A percentile compares a stretch with the other conserved stretches of the same genome.
phyloP scores from a whole-genome alignment of 2,888 invertebrate genomes.

The Dromius quadrimaculatus region DNA sequence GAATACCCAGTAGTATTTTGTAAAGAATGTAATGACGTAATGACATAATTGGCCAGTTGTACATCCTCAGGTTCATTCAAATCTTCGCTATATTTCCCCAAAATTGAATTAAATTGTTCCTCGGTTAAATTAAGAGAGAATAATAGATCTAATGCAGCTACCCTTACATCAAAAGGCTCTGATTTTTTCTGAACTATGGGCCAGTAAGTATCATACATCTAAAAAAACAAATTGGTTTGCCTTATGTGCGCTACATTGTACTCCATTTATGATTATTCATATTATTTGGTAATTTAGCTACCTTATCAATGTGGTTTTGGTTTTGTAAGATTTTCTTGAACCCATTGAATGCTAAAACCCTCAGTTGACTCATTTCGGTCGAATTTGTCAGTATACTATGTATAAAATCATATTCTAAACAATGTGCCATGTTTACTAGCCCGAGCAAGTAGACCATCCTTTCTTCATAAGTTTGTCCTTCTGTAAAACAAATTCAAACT shows the following conservation, averaged over 20 bases:
- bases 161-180: conserved; percentile 20
- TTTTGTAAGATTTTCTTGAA: not conserved
- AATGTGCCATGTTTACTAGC: not conserved
- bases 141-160: conserved; percentile 9
- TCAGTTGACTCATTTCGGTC: not conserved
- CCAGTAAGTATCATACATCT: conserved; percentile 9
- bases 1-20: not conserved
- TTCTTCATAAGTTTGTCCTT: not conserved
- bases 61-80: not conserved
- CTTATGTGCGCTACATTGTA: too few relatives aligned
- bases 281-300: too few relatives aligned
- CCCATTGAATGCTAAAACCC: not conserved
- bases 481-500: not conserved
- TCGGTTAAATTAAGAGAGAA: not conserved
- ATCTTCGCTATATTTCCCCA: not conserved
- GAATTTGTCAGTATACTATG: not conserved
- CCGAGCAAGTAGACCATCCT: not conserved
- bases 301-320: not conserved
- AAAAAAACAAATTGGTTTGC: too few relatives aligned
- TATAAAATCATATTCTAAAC: too few relatives aligned
- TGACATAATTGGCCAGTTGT: conserved; percentile 19
- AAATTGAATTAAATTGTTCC: conserved; percentile 3
- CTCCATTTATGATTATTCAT: too few relatives aligned
- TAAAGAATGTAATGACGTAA: not conserved
- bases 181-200: conserved; percentile 18